Base-by-base conservation (phyloP, 2,113 vertebrate genomes). In the Limanda limanda region DNA sequence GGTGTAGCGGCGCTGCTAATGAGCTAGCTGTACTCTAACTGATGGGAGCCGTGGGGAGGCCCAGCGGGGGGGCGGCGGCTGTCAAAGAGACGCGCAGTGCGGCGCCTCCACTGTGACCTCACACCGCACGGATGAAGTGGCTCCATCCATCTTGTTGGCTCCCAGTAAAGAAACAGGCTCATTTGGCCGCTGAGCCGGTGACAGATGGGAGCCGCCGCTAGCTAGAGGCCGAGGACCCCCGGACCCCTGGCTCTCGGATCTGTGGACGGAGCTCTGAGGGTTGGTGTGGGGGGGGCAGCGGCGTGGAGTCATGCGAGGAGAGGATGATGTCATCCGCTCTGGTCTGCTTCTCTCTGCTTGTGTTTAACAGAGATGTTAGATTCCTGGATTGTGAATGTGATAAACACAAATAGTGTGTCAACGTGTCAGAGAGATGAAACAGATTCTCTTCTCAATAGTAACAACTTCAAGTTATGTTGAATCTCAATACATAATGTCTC, bases 111-210 rank as follows among this genome's bases (percentile, higher is more conserved):
- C 51, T 68, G 67, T 72, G 81, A 78, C 82, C 76, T 77, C 78
- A 23, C 76, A 69, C 76, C 62, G 85, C 66, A 52, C 17, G 73
- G 85, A 89, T 88, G 81, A 91, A 90, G 86, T 84, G 86, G 69
- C 67, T 75, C 84, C 84, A 90, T 91, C 86, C 86, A 85, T 91
- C 87, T 85, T 86, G 77, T 84, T 74, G 86, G 83, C 81, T 88
- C 73, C 82, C 66, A 61, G 78, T 89, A 84, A 89, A 84, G 84
- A 82, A 82, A 86, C 76, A 63, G 76, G 56, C 83, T 86, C 63
- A 83, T 81, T 86, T 85, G 86, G 85, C 85, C 8, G 7, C 87
- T 59, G 76, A 71, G 81, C 82, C 2, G 70, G 71, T 92, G 90
- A 92, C 88, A 88, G 91, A 89, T 86, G 79, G 88, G 71, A 86